These are phyloP conservation scores for Anser cygnoides DNA, from an alignment of 2,113 vertebrate species.

Conservation along the genomic window DNA sequence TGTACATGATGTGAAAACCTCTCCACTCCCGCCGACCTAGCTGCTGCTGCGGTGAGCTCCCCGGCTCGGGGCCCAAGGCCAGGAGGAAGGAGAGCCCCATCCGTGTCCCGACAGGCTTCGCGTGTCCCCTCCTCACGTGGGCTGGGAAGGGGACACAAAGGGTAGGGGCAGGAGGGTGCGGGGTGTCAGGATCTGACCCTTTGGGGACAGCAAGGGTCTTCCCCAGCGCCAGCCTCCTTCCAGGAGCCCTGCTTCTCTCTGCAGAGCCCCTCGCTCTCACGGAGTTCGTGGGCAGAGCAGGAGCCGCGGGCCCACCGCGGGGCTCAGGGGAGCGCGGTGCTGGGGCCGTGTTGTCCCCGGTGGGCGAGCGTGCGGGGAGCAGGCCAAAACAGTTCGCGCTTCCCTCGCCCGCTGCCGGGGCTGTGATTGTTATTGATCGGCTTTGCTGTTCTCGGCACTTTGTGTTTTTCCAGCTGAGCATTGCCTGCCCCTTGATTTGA, in stretches of 20 bases:
- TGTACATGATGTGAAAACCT: conserved; percentile 44
- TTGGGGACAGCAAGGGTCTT: background rate
- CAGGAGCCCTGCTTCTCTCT: background rate
- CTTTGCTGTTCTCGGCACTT: conserved; percentile 65
- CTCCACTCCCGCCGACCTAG: conserved; percentile 53
- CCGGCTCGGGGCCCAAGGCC: background rate
- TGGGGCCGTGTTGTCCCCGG: conserved; percentile 12
- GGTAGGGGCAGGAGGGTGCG: background rate
- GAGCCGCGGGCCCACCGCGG: background rate
- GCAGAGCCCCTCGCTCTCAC: background rate
- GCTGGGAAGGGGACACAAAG: background rate
- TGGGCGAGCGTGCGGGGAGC: conserved; percentile 12
- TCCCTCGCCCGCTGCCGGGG: conserved; percentile 20
- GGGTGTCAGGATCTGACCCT: background rate
- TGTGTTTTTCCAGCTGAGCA: conserved; percentile 62
- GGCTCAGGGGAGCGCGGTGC: background rate
- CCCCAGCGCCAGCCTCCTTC: background rate
- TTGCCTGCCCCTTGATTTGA: conserved; percentile 8
- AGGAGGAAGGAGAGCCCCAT: background rate
- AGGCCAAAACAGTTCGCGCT: conserved; percentile 27
- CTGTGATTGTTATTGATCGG: conserved; percentile 65
- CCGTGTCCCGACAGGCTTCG: background rate
- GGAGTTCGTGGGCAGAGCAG: background rate
- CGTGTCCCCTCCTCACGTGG: background rate
- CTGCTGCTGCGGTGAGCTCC: conserved; percentile 2